These are phyloP conservation scores for Iselma pallidipennis DNA, from an alignment of 2,888 invertebrate genomes.

Conservation along the genomic window DNA sequence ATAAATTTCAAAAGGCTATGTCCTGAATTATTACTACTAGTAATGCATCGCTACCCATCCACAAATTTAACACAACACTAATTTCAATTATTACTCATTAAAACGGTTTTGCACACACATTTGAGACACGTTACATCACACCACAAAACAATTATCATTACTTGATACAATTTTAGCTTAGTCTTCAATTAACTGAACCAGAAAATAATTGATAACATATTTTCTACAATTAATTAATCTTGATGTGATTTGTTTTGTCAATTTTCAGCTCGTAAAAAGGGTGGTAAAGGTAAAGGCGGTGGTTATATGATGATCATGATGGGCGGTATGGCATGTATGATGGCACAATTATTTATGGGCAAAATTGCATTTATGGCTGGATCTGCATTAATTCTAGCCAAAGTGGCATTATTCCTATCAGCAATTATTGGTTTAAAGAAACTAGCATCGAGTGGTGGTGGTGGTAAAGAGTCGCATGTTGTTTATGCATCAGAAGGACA, in stretches of 20 bases:
- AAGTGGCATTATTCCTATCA: constrained; percentile 66
- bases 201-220: no score
- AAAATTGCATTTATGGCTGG: constrained; percentile 71
- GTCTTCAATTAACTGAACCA: no score
- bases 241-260: neutral
- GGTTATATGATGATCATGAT: constrained; percentile 61
- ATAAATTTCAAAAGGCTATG: no score
- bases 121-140: no score
- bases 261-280: constrained; percentile 60
- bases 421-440: constrained; percentile 68
- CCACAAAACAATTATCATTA: no score
- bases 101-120: no score
- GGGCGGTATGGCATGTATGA: constrained; percentile 65
- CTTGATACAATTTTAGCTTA: no score
- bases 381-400: constrained; percentile 68
- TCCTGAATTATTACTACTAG: neutral
- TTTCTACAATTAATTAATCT: no score
- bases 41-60: neutral
- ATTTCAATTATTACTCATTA: neutral
- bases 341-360: constrained; percentile 69
- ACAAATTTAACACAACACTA: no score
- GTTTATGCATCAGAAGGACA: constrained; percentile 61
- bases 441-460: constrained; percentile 58
- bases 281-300: constrained; percentile 47
- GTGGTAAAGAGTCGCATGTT: constrained; percentile 57